Conservation (phyloP, 2,113 vertebrate species). For the Craseonycteris thonglongyai region DNA sequence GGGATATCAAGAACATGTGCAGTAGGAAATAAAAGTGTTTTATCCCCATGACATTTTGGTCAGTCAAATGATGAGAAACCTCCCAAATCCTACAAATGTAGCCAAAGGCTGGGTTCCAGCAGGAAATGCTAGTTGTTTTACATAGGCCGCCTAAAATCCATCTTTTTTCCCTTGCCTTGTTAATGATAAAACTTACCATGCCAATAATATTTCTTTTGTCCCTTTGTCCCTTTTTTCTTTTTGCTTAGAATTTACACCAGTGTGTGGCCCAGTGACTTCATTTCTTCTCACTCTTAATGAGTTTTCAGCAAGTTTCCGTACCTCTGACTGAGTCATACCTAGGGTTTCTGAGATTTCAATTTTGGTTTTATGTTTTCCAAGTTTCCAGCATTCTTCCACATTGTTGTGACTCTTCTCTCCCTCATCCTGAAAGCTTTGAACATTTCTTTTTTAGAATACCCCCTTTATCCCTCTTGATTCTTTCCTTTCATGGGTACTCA, state of each 20-base stretch:
- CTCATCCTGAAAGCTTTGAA: not conserved
- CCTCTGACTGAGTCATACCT: not conserved
- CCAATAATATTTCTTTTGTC: not conserved
- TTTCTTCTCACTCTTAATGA: constrained; percentile 4
- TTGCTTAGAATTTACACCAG: not conserved
- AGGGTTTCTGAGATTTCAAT: not conserved
- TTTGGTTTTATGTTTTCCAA: constrained; percentile 14
- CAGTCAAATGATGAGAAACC: not conserved
- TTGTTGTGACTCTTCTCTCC: not conserved
- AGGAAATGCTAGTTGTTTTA: not conserved
- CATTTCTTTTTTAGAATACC: not conserved
- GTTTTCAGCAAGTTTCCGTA: not conserved
- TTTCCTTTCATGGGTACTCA: not conserved
- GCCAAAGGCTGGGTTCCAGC: not conserved
- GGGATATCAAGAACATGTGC: not conserved
- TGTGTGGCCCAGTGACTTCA: not conserved
- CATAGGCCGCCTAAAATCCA: not conserved
- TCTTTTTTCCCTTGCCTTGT: not conserved
- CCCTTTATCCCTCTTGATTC: not conserved
- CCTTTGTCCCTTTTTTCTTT: not conserved
- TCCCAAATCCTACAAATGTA: not conserved
- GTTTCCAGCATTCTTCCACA: not conserved
- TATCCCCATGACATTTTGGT: not conserved
- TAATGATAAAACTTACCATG: not conserved
- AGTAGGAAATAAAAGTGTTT: not conserved